Base-by-base conservation (phyloP, 2,888 invertebrate genomes). In the Pheosia tremula region DNA sequence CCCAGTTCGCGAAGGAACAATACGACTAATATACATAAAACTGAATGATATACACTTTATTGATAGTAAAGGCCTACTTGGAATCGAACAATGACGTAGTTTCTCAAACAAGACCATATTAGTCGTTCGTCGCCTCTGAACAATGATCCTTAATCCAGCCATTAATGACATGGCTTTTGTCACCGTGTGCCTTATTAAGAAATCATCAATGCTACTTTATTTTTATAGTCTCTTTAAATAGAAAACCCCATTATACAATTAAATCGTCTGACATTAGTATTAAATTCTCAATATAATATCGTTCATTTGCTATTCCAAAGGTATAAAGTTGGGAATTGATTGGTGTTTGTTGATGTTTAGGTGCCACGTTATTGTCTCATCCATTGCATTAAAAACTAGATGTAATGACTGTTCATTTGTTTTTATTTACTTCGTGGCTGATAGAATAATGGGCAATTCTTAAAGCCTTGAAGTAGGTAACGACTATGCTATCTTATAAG, bases 201-300 rank as follows among this genome's bases (percentile, higher is more conserved):
- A 61, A 64, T 66, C 61, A 67, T 70, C 72, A 72, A 68, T 62
- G 68, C 70, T 73, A 72, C 74, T 77, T 78, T 80, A 80, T 81
- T 81, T 71, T 75, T 77, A 79, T 82, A 77, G 71, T 70, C 71
- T 68, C 68, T 61, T 71, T 63, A 56, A 54, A 62, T 68, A 78
- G 75, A 76, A 84, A 84, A 78, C 61, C 62, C 68, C 24, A n/a
- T 85, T 84, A 84, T 85, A 82, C 76, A 85, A 86, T 81, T 86
- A 85, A 86, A 86, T 86, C 69, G 71, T 69, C 76, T 68, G 66
- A 69, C 67, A 71, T 66, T 24, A 58, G 64, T 63, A 67, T 69
- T 75, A 64, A 73, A 67, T 71, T 68, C 72, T 73, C 69, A 71
- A 69, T 75, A 69, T 69, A 67, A 64, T 66, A 62, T 61, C 62